Percentiles rank a stretch among this genome's conserved stretches.
phyloP scores from a whole-genome alignment of 2,797 vertebrate species.

The Sebastes matsubarae region DNA sequence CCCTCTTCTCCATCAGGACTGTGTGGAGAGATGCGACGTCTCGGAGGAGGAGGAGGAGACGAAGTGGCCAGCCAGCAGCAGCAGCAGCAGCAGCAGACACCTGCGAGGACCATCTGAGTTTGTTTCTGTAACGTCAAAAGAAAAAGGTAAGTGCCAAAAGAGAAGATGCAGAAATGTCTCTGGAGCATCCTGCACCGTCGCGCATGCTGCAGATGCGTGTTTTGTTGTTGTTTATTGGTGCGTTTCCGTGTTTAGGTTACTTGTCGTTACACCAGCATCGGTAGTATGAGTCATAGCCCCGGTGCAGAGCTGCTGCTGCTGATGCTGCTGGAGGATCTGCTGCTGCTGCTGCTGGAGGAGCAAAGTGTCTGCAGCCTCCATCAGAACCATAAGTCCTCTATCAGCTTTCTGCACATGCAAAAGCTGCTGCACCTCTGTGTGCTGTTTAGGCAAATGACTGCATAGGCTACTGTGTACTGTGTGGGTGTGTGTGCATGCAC shows the following conservation, averaged over 20 bases:
- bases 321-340: conserved; percentile 29
- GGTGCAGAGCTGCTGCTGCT: conserved; percentile 13
- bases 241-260: conserved; percentile 16
- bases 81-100: conserved; percentile 39
- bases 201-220: neutral
- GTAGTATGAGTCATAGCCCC: conserved; percentile 72
- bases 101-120: conserved; percentile 64
- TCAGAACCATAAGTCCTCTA: neutral
- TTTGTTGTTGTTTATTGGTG: conserved; percentile 6
- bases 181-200: neutral
- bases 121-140: conserved; percentile 33
- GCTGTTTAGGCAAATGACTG: conserved; percentile 4
- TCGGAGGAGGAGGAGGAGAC: conserved; percentile 70
- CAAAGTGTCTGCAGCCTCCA: conserved; percentile 42
- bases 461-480: neutral
- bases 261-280: conserved; percentile 39
- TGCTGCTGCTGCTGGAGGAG: conserved; percentile 42
- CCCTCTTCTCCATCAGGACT: conserved; percentile 22
- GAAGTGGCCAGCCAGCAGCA: conserved; percentile 55
- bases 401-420: conserved; percentile 34
- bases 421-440: neutral
- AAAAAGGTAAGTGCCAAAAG: conserved; percentile 42
- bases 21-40: conserved; percentile 72
- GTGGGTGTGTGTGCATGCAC: neutral
- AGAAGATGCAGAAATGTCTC: neutral